Percentiles rank a stretch among this genome's conserved stretches.
Conservation (phyloP, 2,113 vertebrate species). For the Rhea pennata region DNA sequence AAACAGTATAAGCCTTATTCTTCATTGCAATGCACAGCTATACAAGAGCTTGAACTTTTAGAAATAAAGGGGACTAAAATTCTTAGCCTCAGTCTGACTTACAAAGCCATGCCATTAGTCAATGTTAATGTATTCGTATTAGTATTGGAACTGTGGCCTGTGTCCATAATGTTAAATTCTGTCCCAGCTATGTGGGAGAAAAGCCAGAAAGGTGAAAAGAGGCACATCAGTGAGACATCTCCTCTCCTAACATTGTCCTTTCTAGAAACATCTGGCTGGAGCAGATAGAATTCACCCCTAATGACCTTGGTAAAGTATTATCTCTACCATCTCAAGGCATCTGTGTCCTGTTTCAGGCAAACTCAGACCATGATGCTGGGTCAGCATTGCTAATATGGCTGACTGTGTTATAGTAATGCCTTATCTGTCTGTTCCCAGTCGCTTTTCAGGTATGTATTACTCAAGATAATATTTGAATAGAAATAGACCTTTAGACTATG, state of each 20-base stretch:
- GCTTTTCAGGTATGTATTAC: not conserved
- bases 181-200: not conserved
- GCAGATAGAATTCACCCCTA: not conserved
- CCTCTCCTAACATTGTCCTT: not conserved
- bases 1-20: conserved; percentile 36
- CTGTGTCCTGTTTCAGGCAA: not conserved
- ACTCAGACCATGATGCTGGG: not conserved
- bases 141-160: not conserved
- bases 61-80: not conserved
- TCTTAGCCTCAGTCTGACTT: not conserved
- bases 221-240: not conserved
- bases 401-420: not conserved
- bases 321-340: not conserved
- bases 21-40: not conserved
- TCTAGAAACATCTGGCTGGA: not conserved
- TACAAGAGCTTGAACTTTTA: not conserved
- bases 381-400: not conserved
- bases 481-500: not conserved
- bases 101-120: not conserved
- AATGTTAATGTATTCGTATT: not conserved
- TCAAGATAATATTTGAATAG: not conserved
- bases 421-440: not conserved
- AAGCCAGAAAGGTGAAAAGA: not conserved
- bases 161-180: not conserved
- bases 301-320: not conserved